Evolutionary conservation across 2,113 vertebrate species (phyloP).

Genomic region (Zosterops hypoxanthus): DNA sequence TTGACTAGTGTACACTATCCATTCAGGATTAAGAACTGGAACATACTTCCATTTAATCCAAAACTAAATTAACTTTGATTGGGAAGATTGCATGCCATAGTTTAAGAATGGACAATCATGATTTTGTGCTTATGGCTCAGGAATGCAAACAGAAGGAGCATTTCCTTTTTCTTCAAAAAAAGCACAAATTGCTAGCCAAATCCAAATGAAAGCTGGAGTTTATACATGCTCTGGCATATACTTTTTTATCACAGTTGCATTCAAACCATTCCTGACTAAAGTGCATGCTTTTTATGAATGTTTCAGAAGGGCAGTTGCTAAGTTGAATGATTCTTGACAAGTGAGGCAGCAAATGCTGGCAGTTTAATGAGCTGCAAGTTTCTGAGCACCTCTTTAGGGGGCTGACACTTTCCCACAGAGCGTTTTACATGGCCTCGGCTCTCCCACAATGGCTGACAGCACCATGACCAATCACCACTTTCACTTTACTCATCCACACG

Average conservation of each 20-base stretch:
- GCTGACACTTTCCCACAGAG: constrained; percentile 87
- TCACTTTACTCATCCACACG: constrained; percentile 94
- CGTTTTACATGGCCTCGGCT: constrained; percentile 74
- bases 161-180: not conserved
- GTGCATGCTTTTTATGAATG: constrained; percentile 64
- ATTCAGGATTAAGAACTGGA: not conserved
- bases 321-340: constrained; percentile 81
- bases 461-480: constrained; percentile 93
- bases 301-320: constrained; percentile 74
- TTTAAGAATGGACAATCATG: not conserved
- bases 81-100: not conserved
- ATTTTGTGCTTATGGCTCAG: not conserved
- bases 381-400: constrained; percentile 83
- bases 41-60: not conserved
- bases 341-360: constrained; percentile 85
- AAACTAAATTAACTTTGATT: not conserved
- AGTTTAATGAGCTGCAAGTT: constrained; percentile 82
- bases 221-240: not conserved
- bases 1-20: not conserved
- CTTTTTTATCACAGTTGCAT: not conserved
- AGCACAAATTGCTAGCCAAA: not conserved
- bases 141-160: not conserved
- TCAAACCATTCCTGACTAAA: not conserved
- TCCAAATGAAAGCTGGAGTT: not conserved
- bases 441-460: constrained; percentile 85